A percentile compares a stretch with the other conserved stretches of the same genome.
phyloP scores from a whole-genome alignment of 2,113 vertebrate species.

The Platysternon megacephalum region DNA sequence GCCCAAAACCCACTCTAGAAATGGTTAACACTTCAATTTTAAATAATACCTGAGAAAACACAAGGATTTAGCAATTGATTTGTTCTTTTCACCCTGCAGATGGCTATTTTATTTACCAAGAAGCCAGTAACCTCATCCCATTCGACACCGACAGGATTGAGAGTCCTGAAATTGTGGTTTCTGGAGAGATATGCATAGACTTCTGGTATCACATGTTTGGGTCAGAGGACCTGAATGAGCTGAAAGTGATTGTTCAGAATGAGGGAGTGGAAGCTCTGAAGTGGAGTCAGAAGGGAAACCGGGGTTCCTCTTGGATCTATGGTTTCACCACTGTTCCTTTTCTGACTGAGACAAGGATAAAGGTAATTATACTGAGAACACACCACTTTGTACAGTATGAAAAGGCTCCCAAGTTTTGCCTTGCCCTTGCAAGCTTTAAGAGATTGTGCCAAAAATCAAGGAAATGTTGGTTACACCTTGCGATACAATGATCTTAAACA shows the following conservation, averaged over 20 bases:
- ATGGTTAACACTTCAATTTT: not conserved
- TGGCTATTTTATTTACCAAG: conserved; percentile 74
- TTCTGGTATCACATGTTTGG: conserved; percentile 86
- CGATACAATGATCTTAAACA: not conserved
- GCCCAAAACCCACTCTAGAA: not conserved
- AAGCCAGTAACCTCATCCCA: conserved; percentile 61
- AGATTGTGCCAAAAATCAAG: not conserved
- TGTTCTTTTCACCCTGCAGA: conserved; percentile 32
- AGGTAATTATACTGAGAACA: conserved; percentile 75
- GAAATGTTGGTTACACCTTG: not conserved
- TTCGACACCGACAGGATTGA: conserved; percentile 72
- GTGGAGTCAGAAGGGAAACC: conserved; percentile 77
- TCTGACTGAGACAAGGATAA: conserved; percentile 59
- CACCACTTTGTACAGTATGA: not conserved
- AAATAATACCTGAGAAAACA: not conserved
- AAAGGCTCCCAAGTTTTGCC: not conserved
- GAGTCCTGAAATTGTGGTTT: conserved; percentile 68
- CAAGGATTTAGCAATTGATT: not conserved
- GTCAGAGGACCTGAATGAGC: conserved; percentile 71
- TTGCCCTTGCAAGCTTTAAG: not conserved
- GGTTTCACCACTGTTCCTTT: conserved; percentile 72
- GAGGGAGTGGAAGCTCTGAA: conserved; percentile 41
- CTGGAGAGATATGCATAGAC: conserved; percentile 83
- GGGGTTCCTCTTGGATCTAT: conserved; percentile 78
- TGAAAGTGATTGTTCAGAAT: conserved; percentile 75